These are phyloP conservation scores for Perithous albicinctus DNA, from an alignment of 2,888 invertebrate genomes.

Conservation along the genomic window DNA sequence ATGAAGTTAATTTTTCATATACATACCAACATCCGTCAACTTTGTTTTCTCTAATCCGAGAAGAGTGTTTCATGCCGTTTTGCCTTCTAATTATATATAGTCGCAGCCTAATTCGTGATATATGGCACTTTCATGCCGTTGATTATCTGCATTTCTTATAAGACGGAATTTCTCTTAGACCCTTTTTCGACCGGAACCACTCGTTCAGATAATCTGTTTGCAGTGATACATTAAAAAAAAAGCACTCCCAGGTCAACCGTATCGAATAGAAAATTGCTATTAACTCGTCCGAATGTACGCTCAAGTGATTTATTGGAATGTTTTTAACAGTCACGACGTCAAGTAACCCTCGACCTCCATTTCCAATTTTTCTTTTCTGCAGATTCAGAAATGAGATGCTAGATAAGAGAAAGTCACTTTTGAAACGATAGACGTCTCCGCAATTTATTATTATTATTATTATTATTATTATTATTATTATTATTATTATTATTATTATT, in stretches of 20 bases:
- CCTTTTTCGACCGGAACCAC: not conserved
- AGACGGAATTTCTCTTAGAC: not conserved
- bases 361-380: not conserved
- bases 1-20: not conserved
- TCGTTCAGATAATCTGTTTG: not conserved
- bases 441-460: not conserved
- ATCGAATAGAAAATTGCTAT: not conserved
- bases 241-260: not conserved
- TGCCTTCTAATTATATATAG: not conserved
- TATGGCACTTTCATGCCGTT: not conserved
- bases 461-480: not conserved
- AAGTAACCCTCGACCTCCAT: not conserved
- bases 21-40: not conserved
- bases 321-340: not conserved
- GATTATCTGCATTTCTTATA: not conserved
- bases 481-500: not conserved
- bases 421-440: not conserved
- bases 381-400: not conserved
- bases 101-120: not conserved
- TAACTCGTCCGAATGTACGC: not conserved
- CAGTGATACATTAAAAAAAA: slow-evolving; percentile 1
- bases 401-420: not conserved
- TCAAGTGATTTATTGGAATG: not conserved
- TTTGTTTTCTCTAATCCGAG: not conserved
- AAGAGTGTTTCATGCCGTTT: not conserved